Evolutionary conservation across 1,140 invertebrate genomes (phyloP).

Genomic region (Chymomyza costata): DNA sequence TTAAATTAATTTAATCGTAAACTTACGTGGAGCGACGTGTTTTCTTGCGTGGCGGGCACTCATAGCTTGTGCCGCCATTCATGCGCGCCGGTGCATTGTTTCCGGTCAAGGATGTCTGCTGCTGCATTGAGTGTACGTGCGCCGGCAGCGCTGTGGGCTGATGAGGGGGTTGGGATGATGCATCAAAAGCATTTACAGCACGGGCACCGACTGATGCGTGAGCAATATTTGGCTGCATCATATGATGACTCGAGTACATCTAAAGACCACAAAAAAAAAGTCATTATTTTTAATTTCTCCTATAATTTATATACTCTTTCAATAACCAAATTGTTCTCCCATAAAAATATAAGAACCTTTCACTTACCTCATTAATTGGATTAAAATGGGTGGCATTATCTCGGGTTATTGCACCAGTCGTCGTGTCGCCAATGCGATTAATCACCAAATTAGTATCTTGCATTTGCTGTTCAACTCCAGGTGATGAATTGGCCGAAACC

Average conservation of each 20-base stretch:
- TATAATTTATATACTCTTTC: too few relatives aligned
- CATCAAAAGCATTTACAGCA: constrained; percentile 42
- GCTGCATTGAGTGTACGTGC: constrained; percentile 12
- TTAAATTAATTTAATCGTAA: neutral
- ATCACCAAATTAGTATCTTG: constrained; percentile 76
- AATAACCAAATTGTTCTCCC: too few relatives aligned
- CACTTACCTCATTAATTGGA: constrained; percentile 65
- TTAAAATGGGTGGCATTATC: constrained; percentile 66
- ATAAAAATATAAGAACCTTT: too few relatives aligned
- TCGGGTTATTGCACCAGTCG: constrained; percentile 10
- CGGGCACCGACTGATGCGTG: constrained; percentile 43
- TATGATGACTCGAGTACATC: constrained; percentile 56
- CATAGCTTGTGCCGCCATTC: constrained; percentile 50
- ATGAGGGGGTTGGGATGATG: constrained; percentile 29
- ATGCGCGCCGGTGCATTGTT: constrained; percentile 40
- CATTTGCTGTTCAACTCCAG: constrained; percentile 81
- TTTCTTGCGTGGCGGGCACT: constrained; percentile 76
- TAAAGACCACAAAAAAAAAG: constrained; percentile 17
- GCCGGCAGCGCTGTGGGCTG: constrained; percentile 22
- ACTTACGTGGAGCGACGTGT: constrained; percentile 75
- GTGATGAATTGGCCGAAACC: constrained; percentile 86
- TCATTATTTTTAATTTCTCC: too few relatives aligned
- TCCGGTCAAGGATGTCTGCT: constrained; percentile 10
- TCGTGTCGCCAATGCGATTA: constrained; percentile 39
- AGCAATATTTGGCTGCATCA: constrained; percentile 21